phyloP scores from a whole-genome alignment of 2,888 invertebrate species.

The Chelonus formosanus region DNA sequence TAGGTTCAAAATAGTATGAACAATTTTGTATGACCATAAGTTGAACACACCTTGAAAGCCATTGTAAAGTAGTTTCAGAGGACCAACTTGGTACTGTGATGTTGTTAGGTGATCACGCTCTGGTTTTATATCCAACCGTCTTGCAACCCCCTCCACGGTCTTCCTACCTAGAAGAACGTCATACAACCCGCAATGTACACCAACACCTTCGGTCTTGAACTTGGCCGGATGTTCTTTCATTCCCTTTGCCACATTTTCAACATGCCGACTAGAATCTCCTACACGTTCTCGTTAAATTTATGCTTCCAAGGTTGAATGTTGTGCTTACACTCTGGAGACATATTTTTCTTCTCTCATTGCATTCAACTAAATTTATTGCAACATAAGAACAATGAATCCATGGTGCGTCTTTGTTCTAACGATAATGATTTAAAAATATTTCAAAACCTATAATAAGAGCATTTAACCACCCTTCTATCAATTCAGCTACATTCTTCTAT shows the following conservation, averaged over 20 bases:
- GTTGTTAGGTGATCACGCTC: slow-evolving; percentile 50
- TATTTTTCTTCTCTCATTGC: slow-evolving; percentile 25
- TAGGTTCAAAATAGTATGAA: background rate
- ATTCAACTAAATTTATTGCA: slow-evolving; percentile 28
- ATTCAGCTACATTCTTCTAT: too few species aligned
- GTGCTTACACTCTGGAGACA: slow-evolving; percentile 12
- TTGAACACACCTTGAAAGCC: slow-evolving; percentile 60
- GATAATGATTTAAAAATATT: background rate
- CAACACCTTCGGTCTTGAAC: slow-evolving; percentile 45
- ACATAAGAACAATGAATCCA: slow-evolving; percentile 23
- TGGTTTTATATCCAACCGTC: slow-evolving; percentile 56
- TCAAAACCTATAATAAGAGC: too few species aligned
- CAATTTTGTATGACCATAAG: background rate
- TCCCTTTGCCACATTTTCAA: slow-evolving; percentile 10
- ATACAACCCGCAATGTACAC: slow-evolving; percentile 36
- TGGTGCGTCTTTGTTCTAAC: background rate
- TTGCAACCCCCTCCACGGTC: slow-evolving; percentile 22
- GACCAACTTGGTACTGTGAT: slow-evolving; percentile 60
- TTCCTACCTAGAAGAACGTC: slow-evolving; percentile 20
- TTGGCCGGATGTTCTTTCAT: slow-evolving; percentile 45
- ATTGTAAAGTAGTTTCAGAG: slow-evolving; percentile 55
- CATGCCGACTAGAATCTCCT: slow-evolving; percentile 21
- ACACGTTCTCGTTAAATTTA: slow-evolving; percentile 18
- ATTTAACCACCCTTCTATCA: too few species aligned
- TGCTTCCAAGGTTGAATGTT: slow-evolving; percentile 21